Percentiles rank a stretch among this genome's conserved stretches.
These are phyloP conservation scores for Agrilus planipennis DNA, from an alignment of 1,140 invertebrate species.

Conservation along the genomic window DNA sequence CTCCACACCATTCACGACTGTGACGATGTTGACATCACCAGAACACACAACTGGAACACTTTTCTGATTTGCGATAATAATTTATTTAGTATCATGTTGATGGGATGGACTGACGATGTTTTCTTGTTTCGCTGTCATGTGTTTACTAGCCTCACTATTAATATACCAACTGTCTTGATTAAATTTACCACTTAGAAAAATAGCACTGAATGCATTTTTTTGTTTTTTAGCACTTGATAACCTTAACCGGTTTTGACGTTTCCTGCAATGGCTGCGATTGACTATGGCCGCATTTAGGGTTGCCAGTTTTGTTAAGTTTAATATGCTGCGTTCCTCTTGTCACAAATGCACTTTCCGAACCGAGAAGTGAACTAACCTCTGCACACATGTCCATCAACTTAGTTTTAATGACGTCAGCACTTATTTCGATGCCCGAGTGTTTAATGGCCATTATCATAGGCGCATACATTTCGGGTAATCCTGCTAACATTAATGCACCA, in stretches of 20 bases:
- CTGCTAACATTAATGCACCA: conserved; percentile 26
- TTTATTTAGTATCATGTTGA: not conserved
- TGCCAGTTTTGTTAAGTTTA: no score
- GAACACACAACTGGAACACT: not conserved
- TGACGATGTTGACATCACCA: not conserved
- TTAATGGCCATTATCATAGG: conserved; percentile 33
- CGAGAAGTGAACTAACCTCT: no score
- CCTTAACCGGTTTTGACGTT: no score
- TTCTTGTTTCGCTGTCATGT: not conserved
- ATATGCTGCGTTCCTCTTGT: no score
- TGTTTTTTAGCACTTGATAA: not conserved
- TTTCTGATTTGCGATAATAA: not conserved
- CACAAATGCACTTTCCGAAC: no score
- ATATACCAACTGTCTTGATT: not conserved
- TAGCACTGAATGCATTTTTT: not conserved
- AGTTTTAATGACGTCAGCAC: conserved; percentile 14
- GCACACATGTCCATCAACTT: no score
- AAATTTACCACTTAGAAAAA: not conserved
- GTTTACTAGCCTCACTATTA: not conserved
- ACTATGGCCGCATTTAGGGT: no score
- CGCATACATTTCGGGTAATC: conserved; percentile 24
- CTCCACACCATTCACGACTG: not conserved
- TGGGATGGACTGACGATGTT: not conserved
- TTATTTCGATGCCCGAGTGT: conserved; percentile 14
- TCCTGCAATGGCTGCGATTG: no score